Evolutionary conservation across 53 echinoderm and acorn worm species (phyloP), one percentile per base, ranked within the genome.

Genomic region (Stichopus horrens): DNA sequence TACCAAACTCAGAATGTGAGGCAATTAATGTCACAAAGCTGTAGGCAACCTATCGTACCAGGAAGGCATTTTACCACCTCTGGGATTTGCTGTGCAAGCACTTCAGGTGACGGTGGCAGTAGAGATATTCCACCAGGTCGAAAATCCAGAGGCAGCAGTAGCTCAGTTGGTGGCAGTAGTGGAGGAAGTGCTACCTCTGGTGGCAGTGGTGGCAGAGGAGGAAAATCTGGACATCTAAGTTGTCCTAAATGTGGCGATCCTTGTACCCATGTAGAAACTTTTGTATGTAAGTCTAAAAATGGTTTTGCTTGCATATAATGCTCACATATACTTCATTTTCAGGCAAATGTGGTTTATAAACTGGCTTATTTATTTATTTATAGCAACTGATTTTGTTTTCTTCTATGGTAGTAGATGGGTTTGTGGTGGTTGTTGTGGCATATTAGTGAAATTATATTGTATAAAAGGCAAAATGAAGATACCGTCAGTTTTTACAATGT

Each of bases 211-310:
- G 55, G 76, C 54, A 54, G 76, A 13, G 86, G 90, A 22, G 91
- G 91, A 21, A 92, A 90, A 76, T 92, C 95, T 9, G 93, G 91
- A 13, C 97, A 97, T 73, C 88, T 97, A 21, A 92, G 91, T 37
- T 97, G 97, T 77, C 97, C 97, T 0, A 97, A 97, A 58, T 97
- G 97, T 74, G 97, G 97, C 7, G 97, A 97, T 73, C 97, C 97
- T 10, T 94, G 95, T 77, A 97, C 97, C 4, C 97, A 95, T 91
- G 97, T 97, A 5, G 97, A 97, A 85, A 97, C 97, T 23, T 97
- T 97, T 92, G 97, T 97, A 73, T 97, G 97, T 97, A 87, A 97
- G 97, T 97, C 16, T 54, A 20, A 18, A 10, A 52, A 52, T 37
- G 37, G 37, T 37, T 37, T 37, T 37, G 37, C 37, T 37, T 37